Evolutionary conservation across 1,140 invertebrate genomes (phyloP), one percentile per base, ranked within the genome.

Genomic region (Rhagoletis pomonella): DNA sequence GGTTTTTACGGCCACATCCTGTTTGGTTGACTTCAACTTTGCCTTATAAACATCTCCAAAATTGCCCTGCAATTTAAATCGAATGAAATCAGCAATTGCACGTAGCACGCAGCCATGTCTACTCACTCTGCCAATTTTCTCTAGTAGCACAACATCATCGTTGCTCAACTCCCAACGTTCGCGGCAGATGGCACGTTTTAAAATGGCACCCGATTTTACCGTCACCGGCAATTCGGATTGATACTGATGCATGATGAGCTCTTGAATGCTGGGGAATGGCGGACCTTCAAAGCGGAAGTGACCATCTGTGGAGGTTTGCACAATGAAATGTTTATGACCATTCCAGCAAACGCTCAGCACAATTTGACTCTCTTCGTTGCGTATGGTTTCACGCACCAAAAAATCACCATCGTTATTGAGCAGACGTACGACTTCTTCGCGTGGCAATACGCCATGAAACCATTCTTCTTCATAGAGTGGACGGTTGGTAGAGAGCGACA

Each of bases 31-130:
- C 92, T 97, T 97, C 44, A 99, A 94, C 86, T 96, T 95, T 2
- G 98, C 98, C 94, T 97, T 97, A 93, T 98, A 99, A 3, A 99
- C 98, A 93, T 99, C 98, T 3, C 98, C 98, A 94, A 99, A 99
- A 93, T 99, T 99, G 86, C 98, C 98, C 98, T 99, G 89, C 7
- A 89, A 88, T 47, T 10, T 65, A 42, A 3, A 44, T 60, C 9
- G 2, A 44, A 60, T 42, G 17, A 86, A 87, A 44, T 60, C 17
- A 65, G 0, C 14, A 84, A 64, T 64, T 47, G 6, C 17, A 2
- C 44, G 88, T 62, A 42, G 65, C 29, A 50, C n/a, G n/a, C 7
- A 29, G 4, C 2, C 10, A 0, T 44, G 58, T 67, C 59, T 73
- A 93, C 94, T 95, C 93, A 99, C 98, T 93, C 97, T 95, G 93